These are phyloP conservation scores for Enteromius trimaculatus DNA, from an alignment of 2,797 vertebrate species.

Conservation along the genomic window DNA sequence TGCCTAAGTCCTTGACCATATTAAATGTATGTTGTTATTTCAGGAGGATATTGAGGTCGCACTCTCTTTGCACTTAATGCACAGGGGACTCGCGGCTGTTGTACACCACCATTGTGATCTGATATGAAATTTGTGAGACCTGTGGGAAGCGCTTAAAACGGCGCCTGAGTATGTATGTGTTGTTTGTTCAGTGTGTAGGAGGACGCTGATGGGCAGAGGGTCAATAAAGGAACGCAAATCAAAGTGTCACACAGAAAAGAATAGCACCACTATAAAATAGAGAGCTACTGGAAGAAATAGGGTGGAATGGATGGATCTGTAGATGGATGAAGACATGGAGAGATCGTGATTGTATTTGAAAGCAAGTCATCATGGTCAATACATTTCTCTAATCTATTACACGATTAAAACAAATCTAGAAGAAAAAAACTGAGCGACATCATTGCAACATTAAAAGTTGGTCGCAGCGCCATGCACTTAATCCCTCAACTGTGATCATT, in stretches of 20 bases:
- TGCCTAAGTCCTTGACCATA: slow-evolving; percentile 17
- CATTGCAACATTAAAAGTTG: too few species aligned
- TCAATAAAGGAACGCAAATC: slow-evolving; percentile 53
- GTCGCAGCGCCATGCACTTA: too few species aligned
- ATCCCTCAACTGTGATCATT: too few species aligned
- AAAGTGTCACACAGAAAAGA: slow-evolving; percentile 33
- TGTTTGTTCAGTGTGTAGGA: slow-evolving; percentile 41
- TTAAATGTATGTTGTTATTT: slow-evolving; percentile 20
- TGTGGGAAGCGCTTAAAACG: slow-evolving; percentile 9
- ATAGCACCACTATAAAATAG: slow-evolving; percentile 16
- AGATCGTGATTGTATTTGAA: neutral
- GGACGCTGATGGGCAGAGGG: slow-evolving; percentile 14
- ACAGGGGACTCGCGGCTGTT: slow-evolving; percentile 17
- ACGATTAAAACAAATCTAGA: too few species aligned
- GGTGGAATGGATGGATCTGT: neutral
- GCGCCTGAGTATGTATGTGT: neutral
- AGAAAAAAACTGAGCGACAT: too few species aligned
- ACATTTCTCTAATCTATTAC: too few species aligned
- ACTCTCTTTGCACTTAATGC: slow-evolving; percentile 36
- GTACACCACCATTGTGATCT: slow-evolving; percentile 25
- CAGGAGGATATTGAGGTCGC: slow-evolving; percentile 39
- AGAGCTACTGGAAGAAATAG: slow-evolving; percentile 1
- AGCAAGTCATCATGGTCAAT: too few species aligned
- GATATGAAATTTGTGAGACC: slow-evolving; percentile 33
- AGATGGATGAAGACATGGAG: neutral